phyloP scores from a whole-genome alignment of 1,140 invertebrate species.

The Zaprionus nigranus region DNA sequence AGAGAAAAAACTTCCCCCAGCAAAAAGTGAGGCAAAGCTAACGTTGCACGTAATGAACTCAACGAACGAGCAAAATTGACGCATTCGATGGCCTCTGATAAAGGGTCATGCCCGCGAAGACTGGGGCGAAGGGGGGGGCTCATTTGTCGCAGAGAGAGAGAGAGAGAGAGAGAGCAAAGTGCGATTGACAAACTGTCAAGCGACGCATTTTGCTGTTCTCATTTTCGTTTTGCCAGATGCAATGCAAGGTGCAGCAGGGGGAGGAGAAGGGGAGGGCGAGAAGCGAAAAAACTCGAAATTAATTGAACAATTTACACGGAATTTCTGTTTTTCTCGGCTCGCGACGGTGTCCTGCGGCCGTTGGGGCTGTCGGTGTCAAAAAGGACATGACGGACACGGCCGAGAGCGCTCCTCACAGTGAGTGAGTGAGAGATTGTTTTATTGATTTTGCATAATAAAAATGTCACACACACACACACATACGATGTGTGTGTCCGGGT shows the following conservation, averaged over 20 bases:
- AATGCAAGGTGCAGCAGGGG: slow-evolving; percentile 8
- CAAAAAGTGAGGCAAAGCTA: slow-evolving; percentile 14
- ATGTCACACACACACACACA: slow-evolving; percentile 72
- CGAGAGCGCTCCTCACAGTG: slow-evolving; percentile 17
- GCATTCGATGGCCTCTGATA: slow-evolving; percentile 21
- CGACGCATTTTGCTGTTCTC: slow-evolving; percentile 63
- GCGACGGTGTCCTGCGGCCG: slow-evolving; percentile 13
- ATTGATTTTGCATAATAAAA: slow-evolving; percentile 84
- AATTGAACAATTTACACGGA: slow-evolving; percentile 80
- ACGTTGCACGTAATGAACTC: slow-evolving; percentile 69
- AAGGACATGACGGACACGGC: slow-evolving; percentile 81
- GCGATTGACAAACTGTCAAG: slow-evolving; percentile 81
- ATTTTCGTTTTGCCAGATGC: slow-evolving; percentile 44
- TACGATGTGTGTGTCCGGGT: slow-evolving; percentile 24
- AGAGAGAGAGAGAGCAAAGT: slow-evolving; percentile 44
- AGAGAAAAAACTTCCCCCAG: slow-evolving; percentile 5
- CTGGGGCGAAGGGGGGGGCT: slow-evolving; percentile 34
- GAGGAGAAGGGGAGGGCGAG: background rate
- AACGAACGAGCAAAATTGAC: slow-evolving; percentile 13
- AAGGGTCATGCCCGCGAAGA: slow-evolving; percentile 24
- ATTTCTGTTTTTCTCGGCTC: slow-evolving; percentile 9
- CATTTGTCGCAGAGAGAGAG: slow-evolving; percentile 62
- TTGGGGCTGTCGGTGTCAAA: slow-evolving; percentile 78
- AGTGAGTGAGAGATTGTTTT: slow-evolving; percentile 81
- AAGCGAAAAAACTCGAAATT: slow-evolving; percentile 71